Conservation (phyloP, 2,797 vertebrate genomes). For the Channa striata region DNA sequence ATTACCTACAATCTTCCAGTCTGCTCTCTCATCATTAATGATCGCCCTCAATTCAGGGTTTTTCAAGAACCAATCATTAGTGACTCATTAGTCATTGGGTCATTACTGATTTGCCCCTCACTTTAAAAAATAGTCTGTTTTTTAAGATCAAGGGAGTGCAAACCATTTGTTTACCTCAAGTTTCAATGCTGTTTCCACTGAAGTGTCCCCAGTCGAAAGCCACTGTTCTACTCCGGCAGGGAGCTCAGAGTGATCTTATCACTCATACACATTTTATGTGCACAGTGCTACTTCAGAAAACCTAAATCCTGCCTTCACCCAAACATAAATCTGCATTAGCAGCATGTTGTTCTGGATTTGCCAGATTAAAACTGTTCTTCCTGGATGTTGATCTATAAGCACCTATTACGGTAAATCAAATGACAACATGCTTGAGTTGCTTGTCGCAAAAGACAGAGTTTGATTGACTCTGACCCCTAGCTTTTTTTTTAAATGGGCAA, state of each 20-base stretch:
- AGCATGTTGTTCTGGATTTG: slow-evolving; percentile 23
- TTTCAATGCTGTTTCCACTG: slow-evolving; percentile 7
- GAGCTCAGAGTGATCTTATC: slow-evolving; percentile 24
- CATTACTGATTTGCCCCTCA: neutral
- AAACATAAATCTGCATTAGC: slow-evolving; percentile 33
- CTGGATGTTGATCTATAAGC: slow-evolving; percentile 29
- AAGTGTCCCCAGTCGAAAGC: neutral
- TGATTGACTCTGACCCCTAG: slow-evolving; percentile 71
- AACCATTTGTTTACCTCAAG: neutral
- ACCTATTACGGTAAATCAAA: slow-evolving; percentile 45
- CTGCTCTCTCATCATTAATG: neutral
- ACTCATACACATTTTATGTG: slow-evolving; percentile 7
- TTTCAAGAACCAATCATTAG: neutral
- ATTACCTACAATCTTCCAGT: neutral
- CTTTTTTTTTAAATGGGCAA: slow-evolving; percentile 67
- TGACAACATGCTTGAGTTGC: slow-evolving; percentile 46
- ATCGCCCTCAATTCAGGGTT: neutral
- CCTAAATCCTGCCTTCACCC: slow-evolving; percentile 1
- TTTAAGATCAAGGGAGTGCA: slow-evolving; percentile 17
- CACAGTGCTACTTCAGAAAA: slow-evolving; percentile 11
- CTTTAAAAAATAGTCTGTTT: neutral
- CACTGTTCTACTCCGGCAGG: neutral
- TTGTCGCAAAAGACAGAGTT: slow-evolving; percentile 42
- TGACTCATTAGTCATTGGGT: neutral
- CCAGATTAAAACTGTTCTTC: slow-evolving; percentile 29